Evolutionary conservation across 1,140 invertebrate species (phyloP), one percentile per base, ranked within the genome.

Genomic region (Camponotus floridanus): DNA sequence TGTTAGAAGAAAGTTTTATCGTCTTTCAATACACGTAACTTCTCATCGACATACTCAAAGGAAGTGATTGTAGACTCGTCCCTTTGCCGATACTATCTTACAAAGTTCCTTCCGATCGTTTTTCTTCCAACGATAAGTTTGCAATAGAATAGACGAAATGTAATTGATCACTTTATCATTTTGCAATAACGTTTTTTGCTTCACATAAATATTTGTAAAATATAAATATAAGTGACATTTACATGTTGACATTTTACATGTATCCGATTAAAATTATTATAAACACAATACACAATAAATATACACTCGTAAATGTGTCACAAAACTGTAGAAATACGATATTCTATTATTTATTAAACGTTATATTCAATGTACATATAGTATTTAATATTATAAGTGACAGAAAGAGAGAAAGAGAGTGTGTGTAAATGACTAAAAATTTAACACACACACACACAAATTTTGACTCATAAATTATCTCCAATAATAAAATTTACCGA

Each of bases 1-100:
- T 83, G 55, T 83, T 74, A 36, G 68, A 45, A 83, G 68, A 61
- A 83, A 83, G 79, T 83, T 83, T 81, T 73, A 83, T 83, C 79
- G 79, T 55, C 67, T 83, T 83, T 74, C 79, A 74, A 83, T 83
- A 73, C 79, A 83, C 26, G 68, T 73, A 61, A 55, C 21, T 55
- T 83, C 68, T 83, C 79, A 83, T 74, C 79, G 68, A 83, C 39
- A 62, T 73, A 83, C 55, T 74, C 68, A 48, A 74, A 61, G 79
- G n/a, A 83, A 83, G 55, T 83, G 68, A 83, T 83, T 83, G 57
- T 61, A 42, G 68, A 83, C 79, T 83, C 74, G 79, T 83, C 55
- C 21, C 48, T 68, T 57, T 57, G 8, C 39, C 57, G 68, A 83
- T 74, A 74, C 39, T 83, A 83, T 83, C 68, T 73, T 61, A 74